Evolutionary conservation across 2,888 invertebrate genomes (phyloP), one percentile per base, ranked within the genome.

Genomic region (Eledone cirrhosa): DNA sequence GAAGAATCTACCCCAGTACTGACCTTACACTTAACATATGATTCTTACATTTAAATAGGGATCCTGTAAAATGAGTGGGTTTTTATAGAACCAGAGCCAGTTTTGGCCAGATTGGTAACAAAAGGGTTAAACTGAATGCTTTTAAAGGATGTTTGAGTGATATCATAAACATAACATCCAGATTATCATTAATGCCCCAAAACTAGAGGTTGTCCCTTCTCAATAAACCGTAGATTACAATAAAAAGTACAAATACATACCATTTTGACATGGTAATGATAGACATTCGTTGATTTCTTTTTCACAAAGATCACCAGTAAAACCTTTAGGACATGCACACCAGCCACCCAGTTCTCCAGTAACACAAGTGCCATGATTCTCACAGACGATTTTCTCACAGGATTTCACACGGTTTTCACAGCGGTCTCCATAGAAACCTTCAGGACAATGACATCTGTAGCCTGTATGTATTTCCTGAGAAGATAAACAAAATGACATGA

Each of bases 211-310:
- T 41, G 41, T 41, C 41, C 41, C 41, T 41, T 41, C 41, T 41
- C 41, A 41, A 41, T 41, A 2, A 41, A 41, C 11, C 5, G 41
- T 11, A 5, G 11, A 41, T 41, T 41, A 41, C 8, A 41, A 41
- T 63, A 11, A 63, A 19, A n/a, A 63, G 11, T 63, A 19, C 27
- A 63, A 27, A 24, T 72, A 72, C 80, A 77, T 81, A 85, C 86
- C 86, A 80, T 86, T 84, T 80, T 81, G 78, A 78, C 86, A 86
- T 0, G 85, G 84, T 19, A 78, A 80, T n/a, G 84, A 85, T 29
- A 53, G 53, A 74, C 86, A 86, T 48, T 84, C 85, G 72, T 83
- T 81, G 11, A 82, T 82, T 33, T 81, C 83, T 13, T 59, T 75
- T 77, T 86, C 85, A 65, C 86, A 86, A n/a, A 78, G 77, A 4